Percentiles rank a stretch among this genome's conserved stretches.
phyloP scores from a whole-genome alignment of 2,797 vertebrate species.

The Aulostomus chinensis region DNA sequence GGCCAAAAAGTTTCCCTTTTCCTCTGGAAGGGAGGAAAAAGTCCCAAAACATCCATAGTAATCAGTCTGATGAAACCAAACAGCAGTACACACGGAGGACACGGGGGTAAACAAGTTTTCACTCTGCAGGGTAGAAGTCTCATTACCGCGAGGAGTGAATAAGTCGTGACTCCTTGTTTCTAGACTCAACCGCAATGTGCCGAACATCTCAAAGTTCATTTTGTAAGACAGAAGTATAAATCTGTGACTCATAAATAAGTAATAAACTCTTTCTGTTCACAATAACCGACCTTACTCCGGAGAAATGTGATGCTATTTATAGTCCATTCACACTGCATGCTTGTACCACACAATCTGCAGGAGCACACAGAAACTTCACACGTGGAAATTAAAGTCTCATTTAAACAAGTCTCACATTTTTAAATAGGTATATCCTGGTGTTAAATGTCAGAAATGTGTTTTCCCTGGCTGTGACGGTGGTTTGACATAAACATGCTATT shows the following conservation, averaged over 20 bases:
- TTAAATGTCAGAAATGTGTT: slow-evolving; percentile 64
- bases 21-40: slow-evolving; percentile 18
- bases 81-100: slow-evolving; percentile 43
- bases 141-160: slow-evolving; percentile 23
- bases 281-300: slow-evolving; percentile 33
- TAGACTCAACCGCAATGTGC: slow-evolving; percentile 23
- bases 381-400: slow-evolving; percentile 38
- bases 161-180: slow-evolving; percentile 30
- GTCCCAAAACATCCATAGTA: slow-evolving; percentile 48
- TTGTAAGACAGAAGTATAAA: slow-evolving; percentile 11
- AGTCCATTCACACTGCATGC: slow-evolving; percentile 22
- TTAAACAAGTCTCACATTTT: slow-evolving; percentile 64
- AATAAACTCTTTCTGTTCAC: slow-evolving; percentile 33
- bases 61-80: slow-evolving; percentile 60
- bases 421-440: slow-evolving; percentile 61
- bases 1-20: slow-evolving; percentile 28
- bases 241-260: slow-evolving; percentile 37
- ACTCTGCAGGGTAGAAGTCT: slow-evolving; percentile 25
- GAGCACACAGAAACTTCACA: slow-evolving; percentile 59
- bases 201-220: slow-evolving; percentile 16
- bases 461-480: slow-evolving; percentile 55
- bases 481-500: slow-evolving; percentile 65
- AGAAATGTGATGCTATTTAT: slow-evolving; percentile 37
- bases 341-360: slow-evolving; percentile 51
- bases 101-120: slow-evolving; percentile 51